Conservation (phyloP, 2,888 invertebrate species). For the Meiosimyza platycephala region DNA sequence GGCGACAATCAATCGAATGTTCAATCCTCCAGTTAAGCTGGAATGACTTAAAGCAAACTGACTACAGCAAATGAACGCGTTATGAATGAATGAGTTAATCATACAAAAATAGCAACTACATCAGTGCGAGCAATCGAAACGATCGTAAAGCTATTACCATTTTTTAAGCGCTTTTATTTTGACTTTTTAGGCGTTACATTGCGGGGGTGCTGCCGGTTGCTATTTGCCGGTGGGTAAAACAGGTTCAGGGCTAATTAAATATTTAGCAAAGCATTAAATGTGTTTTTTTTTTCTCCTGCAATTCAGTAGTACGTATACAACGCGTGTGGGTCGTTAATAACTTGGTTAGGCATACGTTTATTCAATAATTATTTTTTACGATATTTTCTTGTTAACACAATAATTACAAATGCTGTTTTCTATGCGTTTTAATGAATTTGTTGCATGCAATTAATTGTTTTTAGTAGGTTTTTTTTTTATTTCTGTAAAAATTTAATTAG, state of each 20-base stretch:
- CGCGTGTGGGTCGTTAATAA: conserved; percentile 21
- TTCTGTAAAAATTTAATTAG: conserved; percentile 17
- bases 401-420: neutral
- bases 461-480: conserved; percentile 5
- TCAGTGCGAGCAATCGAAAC: neutral
- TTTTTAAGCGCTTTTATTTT: too few species aligned
- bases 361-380: neutral
- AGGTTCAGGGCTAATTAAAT: conserved; percentile 61
- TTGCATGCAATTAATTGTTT: neutral
- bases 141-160: neutral
- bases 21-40: too few species aligned
- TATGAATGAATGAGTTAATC: too few species aligned
- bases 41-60: too few species aligned
- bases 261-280: conserved; percentile 14
- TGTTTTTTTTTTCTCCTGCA: neutral
- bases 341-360: neutral
- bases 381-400: conserved; percentile 4
- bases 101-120: too few species aligned
- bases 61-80: too few species aligned
- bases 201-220: conserved; percentile 29
- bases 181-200: neutral
- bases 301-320: conserved; percentile 12
- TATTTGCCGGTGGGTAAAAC: conserved; percentile 49
- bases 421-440: neutral
- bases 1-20: neutral